Evolutionary conservation across 2,113 vertebrate species (phyloP), one percentile per base, ranked within the genome.

Genomic region (Solenodon paradoxus): DNA sequence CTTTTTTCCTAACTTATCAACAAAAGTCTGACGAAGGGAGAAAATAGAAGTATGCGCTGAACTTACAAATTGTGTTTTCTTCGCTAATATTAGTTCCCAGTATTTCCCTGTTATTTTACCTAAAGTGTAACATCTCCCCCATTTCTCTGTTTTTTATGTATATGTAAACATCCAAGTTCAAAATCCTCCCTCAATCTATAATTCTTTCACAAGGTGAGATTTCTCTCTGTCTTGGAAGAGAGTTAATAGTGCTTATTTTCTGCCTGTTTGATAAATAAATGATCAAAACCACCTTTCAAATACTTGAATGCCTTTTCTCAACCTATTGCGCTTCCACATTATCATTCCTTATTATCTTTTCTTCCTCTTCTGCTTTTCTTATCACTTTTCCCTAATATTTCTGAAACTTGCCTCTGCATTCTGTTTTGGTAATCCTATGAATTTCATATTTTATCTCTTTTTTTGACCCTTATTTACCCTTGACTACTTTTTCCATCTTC

Each of bases 391-490:
- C 61, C 19, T 71, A 55, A 63, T 42, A 66, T 66, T 90, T 87
- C 30, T 40, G 32, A 78, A 94, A 87, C 15, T 81, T 69, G 64
- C 15, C 83, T 92, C 57, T 59, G 9, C 68, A 64, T 90, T 82
- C 32, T 78, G 2, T 83, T 79, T 90, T 68, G 6, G 64, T 51
- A 72, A 66, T 72, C 82, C 24, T 49, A 24, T 61, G 77, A 84
- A 88, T 88, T 83, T 79, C 47, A 45, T 83, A 88, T 91, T 87
- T 74, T 87, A 90, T 90, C 68, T 90, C 75, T 90, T 87, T 78
- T n/a, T 78, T 88, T 22, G 28, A 90, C 55, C 6, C 11, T 87
- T 78, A 78, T 90, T 78, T 95, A 93, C 15, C 75, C 86, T 92
- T 90, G 74, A 75, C n/a, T 72, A 71, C n/a, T 82, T 96, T 88